Conservation (phyloP, 2,888 invertebrate genomes). For the Cancer borealis region DNA sequence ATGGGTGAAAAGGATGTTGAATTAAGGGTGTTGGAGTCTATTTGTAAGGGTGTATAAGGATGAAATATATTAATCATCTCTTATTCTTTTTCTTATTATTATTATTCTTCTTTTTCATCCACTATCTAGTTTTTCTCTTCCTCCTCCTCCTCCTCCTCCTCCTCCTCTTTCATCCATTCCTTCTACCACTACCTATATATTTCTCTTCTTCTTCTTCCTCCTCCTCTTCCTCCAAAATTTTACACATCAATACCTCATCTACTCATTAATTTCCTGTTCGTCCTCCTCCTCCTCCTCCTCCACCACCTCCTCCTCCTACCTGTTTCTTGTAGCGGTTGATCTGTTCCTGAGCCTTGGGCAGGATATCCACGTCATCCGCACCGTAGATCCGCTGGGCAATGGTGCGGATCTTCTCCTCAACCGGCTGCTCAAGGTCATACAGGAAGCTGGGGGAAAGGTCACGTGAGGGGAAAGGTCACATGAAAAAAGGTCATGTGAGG, state of each 20-base stretch:
- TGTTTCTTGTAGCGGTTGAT: constrained; percentile 87
- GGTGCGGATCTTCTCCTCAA: constrained; percentile 91
- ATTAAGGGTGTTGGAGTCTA: no score
- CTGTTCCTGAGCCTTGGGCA: constrained; percentile 86
- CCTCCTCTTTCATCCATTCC: background rate
- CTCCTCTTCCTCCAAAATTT: background rate
- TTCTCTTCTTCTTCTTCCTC: background rate
- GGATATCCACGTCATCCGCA: constrained; percentile 90
- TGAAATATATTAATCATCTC: no score
- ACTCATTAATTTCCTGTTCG: background rate
- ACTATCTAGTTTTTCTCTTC: no score
- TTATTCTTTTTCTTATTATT: no score
- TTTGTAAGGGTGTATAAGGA: no score
- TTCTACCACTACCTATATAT: background rate
- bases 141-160: no score
- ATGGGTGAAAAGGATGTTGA: no score
- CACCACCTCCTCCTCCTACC: constrained; percentile 81
- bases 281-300: background rate
- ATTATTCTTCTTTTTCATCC: no score
- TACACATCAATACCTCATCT: background rate
- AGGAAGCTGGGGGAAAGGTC: constrained; percentile 82
- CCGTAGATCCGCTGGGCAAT: constrained; percentile 98
- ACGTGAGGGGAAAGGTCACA: constrained; percentile 80
- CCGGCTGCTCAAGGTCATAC: constrained; percentile 86
- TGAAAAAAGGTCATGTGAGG: constrained; percentile 79